phyloP scores from a whole-genome alignment of 2,797 vertebrate genomes.

The Erpetoichthys calabaricus region DNA sequence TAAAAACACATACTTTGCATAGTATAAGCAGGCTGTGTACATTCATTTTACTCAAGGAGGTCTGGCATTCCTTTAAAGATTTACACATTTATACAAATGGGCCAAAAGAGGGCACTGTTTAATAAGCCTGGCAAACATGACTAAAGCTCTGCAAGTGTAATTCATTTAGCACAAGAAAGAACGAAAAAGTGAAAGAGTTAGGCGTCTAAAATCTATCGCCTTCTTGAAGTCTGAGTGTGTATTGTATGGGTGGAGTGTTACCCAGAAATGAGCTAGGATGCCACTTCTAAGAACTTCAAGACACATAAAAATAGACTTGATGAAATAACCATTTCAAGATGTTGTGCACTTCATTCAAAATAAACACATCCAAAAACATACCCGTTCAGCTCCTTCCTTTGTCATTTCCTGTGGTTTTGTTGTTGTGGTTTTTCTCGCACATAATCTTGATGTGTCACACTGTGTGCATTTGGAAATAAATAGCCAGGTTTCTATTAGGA shows the following conservation, averaged over 20 bases:
- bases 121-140: conserved; percentile 6
- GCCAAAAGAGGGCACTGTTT: conserved; percentile 22
- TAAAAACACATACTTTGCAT: too few species aligned
- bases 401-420: conserved; percentile 36
- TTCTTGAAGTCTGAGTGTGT: conserved; percentile 26
- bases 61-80: too few species aligned
- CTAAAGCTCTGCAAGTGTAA: conserved; percentile 3
- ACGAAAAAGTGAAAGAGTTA: conserved; percentile 25
- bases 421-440: conserved; percentile 2
- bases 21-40: too few species aligned
- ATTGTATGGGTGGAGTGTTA: conserved; percentile 33
- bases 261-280: conserved; percentile 27
- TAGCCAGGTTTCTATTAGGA: conserved; percentile 4
- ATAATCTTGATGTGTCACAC: conserved; percentile 17
- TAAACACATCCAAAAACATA: conserved; percentile 31
- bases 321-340: conserved; percentile 70
- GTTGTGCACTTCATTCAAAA: conserved; percentile 40
- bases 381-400: conserved; percentile 20
- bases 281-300: conserved; percentile 43
- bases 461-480: conserved; percentile 23
- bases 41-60: too few species aligned
- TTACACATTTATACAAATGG: background rate
- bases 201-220: conserved; percentile 24
- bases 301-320: conserved; percentile 39
- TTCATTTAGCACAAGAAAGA: conserved; percentile 25